Percentiles rank a stretch among this genome's conserved stretches.
phyloP scores from a whole-genome alignment of 1,140 invertebrate genomes.

The Eulimnadia texana region DNA sequence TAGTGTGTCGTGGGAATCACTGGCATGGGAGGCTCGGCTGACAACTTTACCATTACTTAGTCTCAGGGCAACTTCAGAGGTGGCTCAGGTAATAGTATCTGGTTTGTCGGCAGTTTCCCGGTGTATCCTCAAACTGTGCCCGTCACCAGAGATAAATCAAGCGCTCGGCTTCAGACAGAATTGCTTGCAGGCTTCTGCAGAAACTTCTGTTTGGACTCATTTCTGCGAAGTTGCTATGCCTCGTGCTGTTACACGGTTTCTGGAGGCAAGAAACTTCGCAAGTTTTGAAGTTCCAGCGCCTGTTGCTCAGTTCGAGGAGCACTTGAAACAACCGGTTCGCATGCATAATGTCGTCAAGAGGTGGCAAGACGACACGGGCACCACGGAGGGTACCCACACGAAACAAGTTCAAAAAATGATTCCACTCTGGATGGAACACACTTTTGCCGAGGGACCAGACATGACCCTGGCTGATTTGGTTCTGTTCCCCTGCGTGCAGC shows the following conservation, averaged over 20 bases:
- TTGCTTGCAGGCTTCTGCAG: conserved; percentile 63
- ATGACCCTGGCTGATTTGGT: conserved; percentile 73
- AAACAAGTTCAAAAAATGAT: conserved; percentile 5
- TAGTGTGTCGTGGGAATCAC: background rate
- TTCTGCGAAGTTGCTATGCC: conserved; percentile 65
- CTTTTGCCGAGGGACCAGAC: conserved; percentile 65
- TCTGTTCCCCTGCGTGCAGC: conserved; percentile 52
- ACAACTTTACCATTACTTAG: conserved; percentile 2
- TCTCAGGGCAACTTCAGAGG: background rate
- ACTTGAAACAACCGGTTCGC: conserved; percentile 66
- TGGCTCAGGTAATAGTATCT: conserved; percentile 1
- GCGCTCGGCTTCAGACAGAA: conserved; percentile 55
- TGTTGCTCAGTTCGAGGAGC: conserved; percentile 49
- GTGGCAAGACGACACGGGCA: conserved; percentile 31
- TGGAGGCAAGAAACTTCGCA: background rate
- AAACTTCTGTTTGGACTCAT: conserved; percentile 77
- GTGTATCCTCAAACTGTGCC: conserved; percentile 1
- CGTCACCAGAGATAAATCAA: background rate
- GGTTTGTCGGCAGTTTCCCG: conserved; percentile 11
- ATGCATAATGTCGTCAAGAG: conserved; percentile 76
- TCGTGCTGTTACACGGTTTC: conserved; percentile 24
- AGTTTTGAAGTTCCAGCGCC: background rate
- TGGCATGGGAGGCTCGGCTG: background rate
- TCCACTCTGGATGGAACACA: conserved; percentile 36
- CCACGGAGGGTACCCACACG: conserved; percentile 22